phyloP scores from a whole-genome alignment of 2,797 vertebrate species.

The Ptychadena robeensis region DNA sequence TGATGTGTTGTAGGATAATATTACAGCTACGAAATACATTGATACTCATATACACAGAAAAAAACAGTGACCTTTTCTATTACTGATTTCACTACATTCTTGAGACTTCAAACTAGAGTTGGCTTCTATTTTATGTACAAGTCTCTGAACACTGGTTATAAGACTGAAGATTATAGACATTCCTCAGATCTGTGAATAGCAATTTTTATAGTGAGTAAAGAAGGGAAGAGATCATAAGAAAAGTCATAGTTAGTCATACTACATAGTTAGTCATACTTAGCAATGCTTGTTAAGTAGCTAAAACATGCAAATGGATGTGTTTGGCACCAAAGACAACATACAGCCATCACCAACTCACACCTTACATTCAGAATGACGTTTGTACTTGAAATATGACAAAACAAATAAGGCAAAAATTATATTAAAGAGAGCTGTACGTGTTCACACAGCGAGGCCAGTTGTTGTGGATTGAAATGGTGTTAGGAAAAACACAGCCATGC shows the following conservation, averaged over 20 bases:
- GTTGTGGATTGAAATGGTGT: constrained; percentile 46
- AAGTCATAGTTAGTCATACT: too few relatives aligned
- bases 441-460: constrained; percentile 55
- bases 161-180: too few relatives aligned
- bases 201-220: neutral
- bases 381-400: constrained; percentile 31
- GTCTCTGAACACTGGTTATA: neutral
- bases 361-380: constrained; percentile 24
- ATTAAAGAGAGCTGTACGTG: neutral
- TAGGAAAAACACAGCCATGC: constrained; percentile 54
- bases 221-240: neutral
- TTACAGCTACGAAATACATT: too few relatives aligned
- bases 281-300: constrained; percentile 1
- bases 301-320: constrained; percentile 1
- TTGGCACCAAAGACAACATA: constrained; percentile 10
- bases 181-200: neutral
- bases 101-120: neutral
- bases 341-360: constrained; percentile 24
- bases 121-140: neutral
- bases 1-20: too few relatives aligned
- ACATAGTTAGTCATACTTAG: too few relatives aligned
- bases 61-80: too few relatives aligned
- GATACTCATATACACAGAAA: too few relatives aligned
- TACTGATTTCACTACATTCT: neutral
- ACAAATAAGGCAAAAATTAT: constrained; percentile 21